phyloP scores from a whole-genome alignment of 2,888 invertebrate genomes.

The Ptilodon capucinus region DNA sequence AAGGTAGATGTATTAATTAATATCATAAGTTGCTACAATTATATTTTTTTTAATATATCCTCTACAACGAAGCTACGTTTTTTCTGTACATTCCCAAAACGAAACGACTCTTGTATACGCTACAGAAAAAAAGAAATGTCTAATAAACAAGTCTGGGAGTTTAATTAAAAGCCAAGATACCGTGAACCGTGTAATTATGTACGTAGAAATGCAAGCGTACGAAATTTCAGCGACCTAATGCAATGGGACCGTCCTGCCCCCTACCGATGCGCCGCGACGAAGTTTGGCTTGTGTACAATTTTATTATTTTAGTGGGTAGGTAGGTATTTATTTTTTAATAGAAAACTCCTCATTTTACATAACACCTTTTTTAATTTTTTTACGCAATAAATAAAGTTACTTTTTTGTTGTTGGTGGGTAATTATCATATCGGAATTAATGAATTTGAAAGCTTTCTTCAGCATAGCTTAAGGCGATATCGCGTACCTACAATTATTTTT shows the following conservation, averaged over 20 bases:
- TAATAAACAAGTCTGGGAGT: conserved; percentile 52
- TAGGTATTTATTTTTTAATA: no score
- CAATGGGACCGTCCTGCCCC: not conserved
- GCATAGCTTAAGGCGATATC: no score
- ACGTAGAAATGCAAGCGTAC: conserved; percentile 37
- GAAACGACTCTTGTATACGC: conserved; percentile 17
- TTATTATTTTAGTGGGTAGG: no score
- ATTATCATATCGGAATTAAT: no score
- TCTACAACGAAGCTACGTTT: conserved; percentile 19
- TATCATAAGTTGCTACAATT: no score
- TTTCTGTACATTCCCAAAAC: conserved; percentile 21
- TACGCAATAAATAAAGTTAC: no score
- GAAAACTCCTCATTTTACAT: no score
- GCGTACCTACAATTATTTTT: no score
- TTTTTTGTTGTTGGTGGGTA: no score
- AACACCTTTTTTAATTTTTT: no score
- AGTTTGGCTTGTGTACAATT: not conserved
- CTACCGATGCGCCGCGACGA: not conserved
- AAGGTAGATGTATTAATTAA: no score
- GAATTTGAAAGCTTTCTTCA: no score
- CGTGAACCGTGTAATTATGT: conserved; percentile 50
- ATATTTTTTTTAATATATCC: not conserved
- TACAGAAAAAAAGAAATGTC: conserved; percentile 43
- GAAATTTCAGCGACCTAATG: conserved; percentile 2
- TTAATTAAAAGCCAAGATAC: conserved; percentile 66